Evolutionary conservation across 2,797 vertebrate genomes (phyloP).

Genomic region (Urocyon cinereoargenteus): DNA sequence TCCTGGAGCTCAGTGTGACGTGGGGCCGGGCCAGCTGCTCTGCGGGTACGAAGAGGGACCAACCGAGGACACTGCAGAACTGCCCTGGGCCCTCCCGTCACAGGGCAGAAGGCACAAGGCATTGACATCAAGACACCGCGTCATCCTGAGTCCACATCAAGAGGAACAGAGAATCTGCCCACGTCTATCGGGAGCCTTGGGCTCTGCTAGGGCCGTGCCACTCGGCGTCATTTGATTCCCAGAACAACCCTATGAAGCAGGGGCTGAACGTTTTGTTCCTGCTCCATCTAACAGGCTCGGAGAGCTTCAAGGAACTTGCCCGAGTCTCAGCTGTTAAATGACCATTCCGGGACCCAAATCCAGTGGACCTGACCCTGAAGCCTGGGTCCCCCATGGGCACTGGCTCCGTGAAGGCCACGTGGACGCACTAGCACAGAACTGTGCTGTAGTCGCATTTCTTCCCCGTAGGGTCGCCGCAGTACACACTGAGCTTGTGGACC

Average conservation of each 20-base stretch:
- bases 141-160: background rate
- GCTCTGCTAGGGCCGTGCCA: background rate
- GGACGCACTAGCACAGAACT: accelerated
- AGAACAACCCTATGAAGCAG: background rate
- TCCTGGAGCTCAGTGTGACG: background rate
- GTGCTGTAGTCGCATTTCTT: background rate
- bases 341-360: background rate
- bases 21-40: background rate
- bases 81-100: background rate
- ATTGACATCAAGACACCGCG: background rate
- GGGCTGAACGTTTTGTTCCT: too few relatives aligned
- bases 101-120: background rate
- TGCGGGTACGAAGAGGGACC: background rate
- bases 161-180: background rate
- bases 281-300: background rate
- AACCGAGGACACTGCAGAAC: background rate
- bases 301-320: background rate
- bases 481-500: background rate
- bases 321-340: background rate
- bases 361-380: background rate
- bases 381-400: background rate
- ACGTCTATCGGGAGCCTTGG: background rate
- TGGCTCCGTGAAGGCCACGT: background rate
- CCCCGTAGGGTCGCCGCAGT: background rate
- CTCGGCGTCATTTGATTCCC: background rate